Conservation (phyloP, 2,797 vertebrate species). For the Morus bassanus region DNA sequence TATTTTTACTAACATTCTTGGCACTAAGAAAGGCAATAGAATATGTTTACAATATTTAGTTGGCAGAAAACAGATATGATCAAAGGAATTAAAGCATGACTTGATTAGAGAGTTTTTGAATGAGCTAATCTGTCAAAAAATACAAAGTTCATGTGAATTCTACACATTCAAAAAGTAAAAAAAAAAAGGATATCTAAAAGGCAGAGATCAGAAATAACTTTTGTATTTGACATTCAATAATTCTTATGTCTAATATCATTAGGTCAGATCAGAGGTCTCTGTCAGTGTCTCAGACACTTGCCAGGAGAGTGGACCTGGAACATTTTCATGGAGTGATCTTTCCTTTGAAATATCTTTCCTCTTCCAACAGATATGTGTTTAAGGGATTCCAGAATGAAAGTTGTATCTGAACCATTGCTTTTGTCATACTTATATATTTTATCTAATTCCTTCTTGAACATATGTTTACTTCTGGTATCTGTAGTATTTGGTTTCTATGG, state of each 20-base stretch:
- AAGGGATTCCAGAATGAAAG: neutral
- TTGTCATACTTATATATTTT: neutral
- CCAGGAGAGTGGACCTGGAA: neutral
- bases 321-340: neutral
- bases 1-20: neutral
- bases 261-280: neutral
- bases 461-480: neutral
- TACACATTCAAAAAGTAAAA: neutral
- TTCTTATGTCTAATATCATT: neutral
- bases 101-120: neutral
- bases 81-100: neutral
- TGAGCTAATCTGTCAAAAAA: neutral
- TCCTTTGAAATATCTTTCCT: neutral
- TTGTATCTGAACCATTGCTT: neutral
- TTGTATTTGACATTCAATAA: neutral
- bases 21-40: neutral
- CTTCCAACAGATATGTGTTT: neutral
- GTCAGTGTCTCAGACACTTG: neutral
- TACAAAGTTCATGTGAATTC: neutral
- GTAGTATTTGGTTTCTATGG: constrained; percentile 8
- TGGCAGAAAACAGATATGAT: neutral
- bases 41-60: neutral
- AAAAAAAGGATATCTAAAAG: neutral
- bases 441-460: neutral
- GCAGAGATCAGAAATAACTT: neutral